These are phyloP conservation scores for Abramis brama DNA, from an alignment of 2,113 vertebrate species.

Conservation along the genomic window DNA sequence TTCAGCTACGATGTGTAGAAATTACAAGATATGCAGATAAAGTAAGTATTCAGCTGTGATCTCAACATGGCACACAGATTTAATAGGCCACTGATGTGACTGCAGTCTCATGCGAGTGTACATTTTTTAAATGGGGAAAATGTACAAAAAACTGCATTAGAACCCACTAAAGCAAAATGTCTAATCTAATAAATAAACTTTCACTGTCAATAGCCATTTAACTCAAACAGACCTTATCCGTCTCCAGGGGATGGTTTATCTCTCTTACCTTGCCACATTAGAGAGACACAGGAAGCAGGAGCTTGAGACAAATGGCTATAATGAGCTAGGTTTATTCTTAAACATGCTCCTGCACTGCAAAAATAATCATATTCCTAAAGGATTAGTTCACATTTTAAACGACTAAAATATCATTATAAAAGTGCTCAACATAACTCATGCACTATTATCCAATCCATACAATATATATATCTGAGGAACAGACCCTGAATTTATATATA, in stretches of 20 bases:
- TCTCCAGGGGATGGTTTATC: conserved; percentile 5
- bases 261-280: background rate
- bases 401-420: background rate
- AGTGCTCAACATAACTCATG: background rate
- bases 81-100: background rate
- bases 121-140: too few species aligned
- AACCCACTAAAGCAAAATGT: background rate
- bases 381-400: background rate
- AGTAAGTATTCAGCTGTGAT: background rate
- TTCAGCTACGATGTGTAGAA: background rate
- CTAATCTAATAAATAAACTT: conserved; percentile 1
- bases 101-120: background rate
- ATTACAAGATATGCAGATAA: background rate
- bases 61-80: background rate
- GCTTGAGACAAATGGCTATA: background rate
- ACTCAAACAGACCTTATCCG: background rate
- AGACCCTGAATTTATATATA: background rate
- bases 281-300: background rate
- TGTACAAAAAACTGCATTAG: too few species aligned
- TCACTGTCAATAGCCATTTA: background rate
- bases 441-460: background rate
- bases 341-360: background rate
- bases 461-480: background rate
- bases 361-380: background rate
- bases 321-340: background rate